Percentiles rank a stretch among this genome's conserved stretches.
phyloP scores from a whole-genome alignment of 1,140 invertebrate genomes.

The Hyles euphorbiae region DNA sequence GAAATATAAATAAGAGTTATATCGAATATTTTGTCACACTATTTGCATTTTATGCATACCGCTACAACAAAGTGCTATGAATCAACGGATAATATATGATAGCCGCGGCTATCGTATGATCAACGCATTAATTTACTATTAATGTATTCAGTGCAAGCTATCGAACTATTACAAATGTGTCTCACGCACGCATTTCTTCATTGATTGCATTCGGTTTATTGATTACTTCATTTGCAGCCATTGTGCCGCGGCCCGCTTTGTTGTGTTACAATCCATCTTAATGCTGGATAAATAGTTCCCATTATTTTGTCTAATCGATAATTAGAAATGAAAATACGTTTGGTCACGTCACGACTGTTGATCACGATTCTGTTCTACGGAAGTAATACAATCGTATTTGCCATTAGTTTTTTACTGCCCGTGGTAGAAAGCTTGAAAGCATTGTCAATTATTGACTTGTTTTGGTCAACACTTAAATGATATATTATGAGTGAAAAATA shows the following conservation, averaged over 20 bases:
- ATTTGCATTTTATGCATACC: not conserved
- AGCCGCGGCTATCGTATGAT: not conserved
- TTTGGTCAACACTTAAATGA: no score
- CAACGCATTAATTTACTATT: slow-evolving; percentile 6
- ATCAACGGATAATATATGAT: no score
- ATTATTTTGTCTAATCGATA: slow-evolving; percentile 35
- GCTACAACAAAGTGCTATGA: no score
- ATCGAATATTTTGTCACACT: no score
- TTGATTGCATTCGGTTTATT: slow-evolving; percentile 17
- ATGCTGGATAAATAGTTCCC: slow-evolving; percentile 23
- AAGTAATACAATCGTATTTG: no score
- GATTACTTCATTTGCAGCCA: slow-evolving; percentile 20
- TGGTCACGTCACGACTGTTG: slow-evolving; percentile 32
- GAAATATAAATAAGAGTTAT: no score
- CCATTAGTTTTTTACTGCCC: no score
- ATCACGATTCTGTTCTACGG: slow-evolving; percentile 26
- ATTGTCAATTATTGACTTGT: no score
- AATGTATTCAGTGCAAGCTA: slow-evolving; percentile 7
- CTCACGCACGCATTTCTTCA: slow-evolving; percentile 13
- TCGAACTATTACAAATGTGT: slow-evolving; percentile 11
- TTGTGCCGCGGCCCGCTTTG: slow-evolving; percentile 17
- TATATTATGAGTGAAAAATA: no score
- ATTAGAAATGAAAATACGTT: slow-evolving; percentile 38
- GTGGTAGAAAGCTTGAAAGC: no score
- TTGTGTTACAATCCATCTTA: slow-evolving; percentile 23